Base-by-base conservation (phyloP, 2,113 vertebrate species). In the Tapirus terrestris region DNA sequence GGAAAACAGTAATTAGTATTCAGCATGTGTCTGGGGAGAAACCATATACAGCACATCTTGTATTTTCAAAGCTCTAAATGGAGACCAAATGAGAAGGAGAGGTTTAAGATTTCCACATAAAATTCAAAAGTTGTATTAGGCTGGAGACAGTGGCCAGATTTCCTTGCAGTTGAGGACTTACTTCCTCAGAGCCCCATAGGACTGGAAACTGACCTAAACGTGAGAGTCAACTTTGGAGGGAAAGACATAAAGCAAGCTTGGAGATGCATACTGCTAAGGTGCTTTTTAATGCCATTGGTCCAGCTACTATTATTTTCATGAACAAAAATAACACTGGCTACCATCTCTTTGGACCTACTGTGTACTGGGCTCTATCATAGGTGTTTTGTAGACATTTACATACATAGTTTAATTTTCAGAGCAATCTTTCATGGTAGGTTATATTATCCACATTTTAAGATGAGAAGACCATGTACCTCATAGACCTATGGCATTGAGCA, bases 91-190 rank as follows among this genome's bases (percentile, higher is more conserved):
- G 45, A 95, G 58, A 53, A 86, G 61, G 48, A 70, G 60, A 92
- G 65, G 84, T 90, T 93, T 95, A 92, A 94, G 81, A 91, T 97
- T 95, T 96, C 96, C 89, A 70, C 33, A 75, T 97, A 94, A 93
- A 96, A 97, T 75, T 81, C 89, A 60, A 72, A 76, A 58, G 87
- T 80, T 88, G 83, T 92, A 39, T 89, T 77, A 68, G 61, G 58
- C 25, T 60, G 60, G 61, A 53, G 33, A 76, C 45, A 95, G 21
- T 53, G 33, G 68, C 84, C 63, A 91, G 67, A 18, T 91, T 91
- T 67, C 73, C 56, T 63, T 88, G 88, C 21, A 87, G 53, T n/a
- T 76, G 85, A 76, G 72, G 48, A 85, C 51, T 77, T n/a, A 60
- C 56, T 70, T 91, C 65, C 77, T 90, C 3, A 51, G 76, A 77